Percentiles rank a stretch among this genome's conserved stretches.
Conservation (phyloP, 1,140 invertebrate species). For the Zaprionus ghesquierei region DNA sequence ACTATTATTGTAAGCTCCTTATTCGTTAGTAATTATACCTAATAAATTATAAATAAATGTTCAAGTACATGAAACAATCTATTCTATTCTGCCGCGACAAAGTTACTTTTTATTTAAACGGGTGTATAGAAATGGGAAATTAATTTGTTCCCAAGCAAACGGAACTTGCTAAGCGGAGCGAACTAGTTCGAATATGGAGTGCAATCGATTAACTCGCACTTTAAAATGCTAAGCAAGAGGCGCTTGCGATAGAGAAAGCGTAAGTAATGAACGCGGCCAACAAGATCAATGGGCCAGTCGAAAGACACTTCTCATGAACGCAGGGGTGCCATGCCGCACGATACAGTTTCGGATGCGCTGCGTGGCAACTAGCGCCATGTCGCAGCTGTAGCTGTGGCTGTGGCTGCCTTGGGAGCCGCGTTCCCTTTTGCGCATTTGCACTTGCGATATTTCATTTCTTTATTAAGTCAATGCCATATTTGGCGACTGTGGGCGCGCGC, state of each 20-base stretch:
- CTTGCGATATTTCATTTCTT: constrained; percentile 77
- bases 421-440: constrained; percentile 11
- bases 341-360: constrained; percentile 69
- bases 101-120: neutral
- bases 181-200: neutral
- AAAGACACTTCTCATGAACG: constrained; percentile 32
- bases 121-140: neutral
- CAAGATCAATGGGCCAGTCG: constrained; percentile 40
- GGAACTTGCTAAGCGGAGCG: neutral
- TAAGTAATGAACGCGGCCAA: constrained; percentile 19
- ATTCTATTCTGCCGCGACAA: no score
- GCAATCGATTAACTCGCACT: neutral
- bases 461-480: constrained; percentile 81
- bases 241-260: constrained; percentile 15
- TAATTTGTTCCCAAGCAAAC: neutral
- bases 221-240: neutral
- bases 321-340: constrained; percentile 9
- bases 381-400: neutral
- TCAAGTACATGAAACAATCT: no score
- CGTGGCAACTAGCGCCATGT: constrained; percentile 55
- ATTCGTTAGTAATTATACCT: no score
- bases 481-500: constrained; percentile 66
- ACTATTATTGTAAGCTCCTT: no score
- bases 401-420: constrained; percentile 11
- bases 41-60: no score